Conservation (phyloP, 2,797 vertebrate genomes). For the Diglossa cyanea region DNA sequence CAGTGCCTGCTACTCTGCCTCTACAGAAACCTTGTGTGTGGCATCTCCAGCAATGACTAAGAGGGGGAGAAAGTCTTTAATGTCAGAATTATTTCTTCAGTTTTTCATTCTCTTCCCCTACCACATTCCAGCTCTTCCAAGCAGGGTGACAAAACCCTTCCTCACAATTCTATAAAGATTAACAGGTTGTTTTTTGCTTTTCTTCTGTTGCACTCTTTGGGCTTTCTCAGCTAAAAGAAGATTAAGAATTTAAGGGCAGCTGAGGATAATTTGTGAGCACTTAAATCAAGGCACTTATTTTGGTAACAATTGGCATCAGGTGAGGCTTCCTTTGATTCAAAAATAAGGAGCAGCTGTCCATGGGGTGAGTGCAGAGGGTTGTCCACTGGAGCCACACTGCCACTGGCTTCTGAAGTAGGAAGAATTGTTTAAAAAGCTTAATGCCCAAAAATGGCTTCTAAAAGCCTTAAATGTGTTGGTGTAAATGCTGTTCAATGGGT, state of each 20-base stretch:
- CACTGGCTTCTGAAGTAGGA: background rate
- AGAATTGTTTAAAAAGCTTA: background rate
- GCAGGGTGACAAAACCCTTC: constrained; percentile 27
- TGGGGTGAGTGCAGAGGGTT: background rate
- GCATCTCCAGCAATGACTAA: constrained; percentile 50
- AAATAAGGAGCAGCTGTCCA: background rate
- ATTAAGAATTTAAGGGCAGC: background rate
- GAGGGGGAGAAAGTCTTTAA: constrained; percentile 62
- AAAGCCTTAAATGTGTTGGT: background rate
- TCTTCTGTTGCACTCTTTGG: constrained; percentile 51
- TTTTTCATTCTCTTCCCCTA: constrained; percentile 29
- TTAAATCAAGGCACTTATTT: background rate
- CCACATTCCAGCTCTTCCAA: background rate
- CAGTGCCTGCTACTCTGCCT: background rate
- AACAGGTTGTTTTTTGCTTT: background rate
- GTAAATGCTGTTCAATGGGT: background rate
- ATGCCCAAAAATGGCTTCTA: background rate
- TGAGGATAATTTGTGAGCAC: background rate
- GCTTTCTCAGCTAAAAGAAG: background rate
- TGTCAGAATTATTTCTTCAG: background rate
- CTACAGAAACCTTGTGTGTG: background rate
- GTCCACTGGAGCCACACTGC: rapidly evolving
- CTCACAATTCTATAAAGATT: background rate
- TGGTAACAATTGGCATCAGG: background rate
- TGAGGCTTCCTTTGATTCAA: no score